phyloP scores from a whole-genome alignment of 30 jellyfish, hydroid and myxozoan genomes.

The Pseudorhiza aurosa region DNA sequence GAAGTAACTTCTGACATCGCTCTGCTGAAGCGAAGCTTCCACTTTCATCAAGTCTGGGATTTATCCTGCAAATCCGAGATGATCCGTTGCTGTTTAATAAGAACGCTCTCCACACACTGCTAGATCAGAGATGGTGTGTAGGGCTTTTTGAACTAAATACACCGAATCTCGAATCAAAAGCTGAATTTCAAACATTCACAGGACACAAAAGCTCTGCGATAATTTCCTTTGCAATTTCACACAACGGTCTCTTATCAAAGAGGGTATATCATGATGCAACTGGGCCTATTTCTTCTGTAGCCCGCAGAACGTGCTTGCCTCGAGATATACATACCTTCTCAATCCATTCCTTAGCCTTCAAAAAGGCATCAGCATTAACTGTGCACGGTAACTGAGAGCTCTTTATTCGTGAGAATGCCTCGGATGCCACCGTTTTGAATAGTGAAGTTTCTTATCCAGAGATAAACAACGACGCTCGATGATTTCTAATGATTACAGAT shows the following conservation, averaged over 20 bases:
- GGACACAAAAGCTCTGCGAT: slow-evolving; percentile 7
- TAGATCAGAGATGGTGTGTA: background rate
- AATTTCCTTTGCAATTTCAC: slow-evolving; percentile 18
- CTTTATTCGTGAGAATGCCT: slow-evolving; percentile 16
- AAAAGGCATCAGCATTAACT: background rate
- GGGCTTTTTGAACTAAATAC: slow-evolving; percentile 13
- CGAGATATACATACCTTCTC: background rate
- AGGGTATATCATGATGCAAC: background rate
- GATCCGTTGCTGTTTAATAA: background rate
- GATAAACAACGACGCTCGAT: slow-evolving; percentile 8
- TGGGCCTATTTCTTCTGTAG: background rate
- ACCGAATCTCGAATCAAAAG: slow-evolving; percentile 35
- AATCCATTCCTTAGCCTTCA: slow-evolving; percentile 15
- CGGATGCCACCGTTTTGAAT: background rate
- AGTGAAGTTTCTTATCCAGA: background rate
- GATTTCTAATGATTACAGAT: slow-evolving; percentile 17
- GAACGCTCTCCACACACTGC: background rate
- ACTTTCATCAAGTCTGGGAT: background rate
- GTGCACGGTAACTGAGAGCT: background rate
- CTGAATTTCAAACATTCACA: slow-evolving; percentile 34
- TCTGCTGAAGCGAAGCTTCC: background rate
- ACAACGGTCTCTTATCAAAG: background rate
- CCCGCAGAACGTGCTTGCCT: slow-evolving; percentile 4
- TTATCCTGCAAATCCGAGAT: slow-evolving; percentile 9
- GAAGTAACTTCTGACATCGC: background rate